These are phyloP conservation scores for Archivesica marissinica DNA, from an alignment of 1,140 invertebrate genomes.

Conservation along the genomic window DNA sequence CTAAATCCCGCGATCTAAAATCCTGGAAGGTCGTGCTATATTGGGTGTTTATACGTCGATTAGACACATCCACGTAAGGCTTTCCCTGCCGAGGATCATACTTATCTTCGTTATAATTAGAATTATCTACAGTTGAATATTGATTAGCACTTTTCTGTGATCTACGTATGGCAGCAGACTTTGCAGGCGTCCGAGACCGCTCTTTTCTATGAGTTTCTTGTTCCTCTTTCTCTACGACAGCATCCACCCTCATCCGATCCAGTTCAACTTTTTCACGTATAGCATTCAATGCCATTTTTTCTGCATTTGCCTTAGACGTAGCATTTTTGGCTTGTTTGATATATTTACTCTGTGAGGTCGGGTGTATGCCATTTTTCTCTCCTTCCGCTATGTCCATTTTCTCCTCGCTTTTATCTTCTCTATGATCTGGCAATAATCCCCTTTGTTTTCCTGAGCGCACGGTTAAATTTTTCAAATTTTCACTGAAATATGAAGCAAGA, in stretches of 20 bases:
- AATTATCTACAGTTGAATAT: background rate
- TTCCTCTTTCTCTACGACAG: slow-evolving; percentile 1
- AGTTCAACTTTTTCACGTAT: slow-evolving; percentile 61
- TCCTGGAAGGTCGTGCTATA: slow-evolving; percentile 75
- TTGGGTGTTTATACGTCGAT: slow-evolving; percentile 62
- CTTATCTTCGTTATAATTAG: slow-evolving; percentile 37
- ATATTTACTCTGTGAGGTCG: slow-evolving; percentile 72
- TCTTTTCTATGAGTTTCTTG: slow-evolving; percentile 43
- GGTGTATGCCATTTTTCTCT: slow-evolving; percentile 55
- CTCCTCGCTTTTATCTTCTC: slow-evolving; percentile 62
- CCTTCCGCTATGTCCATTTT: slow-evolving; percentile 73
- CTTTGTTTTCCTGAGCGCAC: slow-evolving; percentile 63
- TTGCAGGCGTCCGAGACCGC: slow-evolving; percentile 38
- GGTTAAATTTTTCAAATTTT: slow-evolving; percentile 73
- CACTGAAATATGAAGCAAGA: slow-evolving; percentile 70
- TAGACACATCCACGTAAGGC: slow-evolving; percentile 49
- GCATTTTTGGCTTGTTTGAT: slow-evolving; percentile 74
- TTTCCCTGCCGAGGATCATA: slow-evolving; percentile 40
- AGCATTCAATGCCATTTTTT: slow-evolving; percentile 53
- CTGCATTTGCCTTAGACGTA: slow-evolving; percentile 68
- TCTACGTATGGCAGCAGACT: background rate
- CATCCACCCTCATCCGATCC: slow-evolving; percentile 26
- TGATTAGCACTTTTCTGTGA: slow-evolving; percentile 60
- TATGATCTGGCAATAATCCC: slow-evolving; percentile 28
- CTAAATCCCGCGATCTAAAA: slow-evolving; percentile 70